A percentile compares a stretch with the other conserved stretches of the same genome.
Conservation (phyloP, 1,140 invertebrate genomes). For the Chironomus tepperi region DNA sequence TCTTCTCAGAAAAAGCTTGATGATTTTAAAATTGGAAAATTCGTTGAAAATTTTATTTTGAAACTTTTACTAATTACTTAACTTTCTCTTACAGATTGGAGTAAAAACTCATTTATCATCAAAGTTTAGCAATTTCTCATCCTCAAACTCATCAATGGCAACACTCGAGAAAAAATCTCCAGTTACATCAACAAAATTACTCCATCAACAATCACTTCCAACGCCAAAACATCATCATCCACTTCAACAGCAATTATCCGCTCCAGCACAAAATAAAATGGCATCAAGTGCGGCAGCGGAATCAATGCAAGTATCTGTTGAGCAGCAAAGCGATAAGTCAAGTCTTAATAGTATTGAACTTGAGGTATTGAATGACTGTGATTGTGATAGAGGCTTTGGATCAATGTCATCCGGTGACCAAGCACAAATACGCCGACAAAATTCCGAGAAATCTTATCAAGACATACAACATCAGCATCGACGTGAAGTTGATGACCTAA, state of each 20-base stretch:
- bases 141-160: conserved; percentile 18
- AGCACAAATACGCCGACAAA: not conserved
- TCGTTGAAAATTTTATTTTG: not conserved
- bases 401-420: conserved; percentile 82
- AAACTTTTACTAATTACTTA: not conserved
- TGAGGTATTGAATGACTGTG: conserved; percentile 43
- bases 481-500: conserved; percentile 49
- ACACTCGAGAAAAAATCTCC: conserved; percentile 15
- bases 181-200: not conserved
- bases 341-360: conserved; percentile 50
- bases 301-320: conserved; percentile 17
- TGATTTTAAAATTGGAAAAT: not conserved
- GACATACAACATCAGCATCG: not conserved
- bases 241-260: not conserved
- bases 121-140: conserved; percentile 20
- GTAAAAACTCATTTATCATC: not conserved
- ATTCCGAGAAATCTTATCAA: conserved; percentile 3
- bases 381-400: conserved; percentile 85
- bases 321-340: conserved; percentile 45
- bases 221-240: conserved; percentile 17
- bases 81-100: not conserved
- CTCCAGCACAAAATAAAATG: not conserved
- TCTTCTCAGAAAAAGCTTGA: not conserved
- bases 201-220: conserved; percentile 17
- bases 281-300: not conserved